phyloP scores from a whole-genome alignment of 53 echinoderm and acorn worm species.

The Astropecten irregularis region DNA sequence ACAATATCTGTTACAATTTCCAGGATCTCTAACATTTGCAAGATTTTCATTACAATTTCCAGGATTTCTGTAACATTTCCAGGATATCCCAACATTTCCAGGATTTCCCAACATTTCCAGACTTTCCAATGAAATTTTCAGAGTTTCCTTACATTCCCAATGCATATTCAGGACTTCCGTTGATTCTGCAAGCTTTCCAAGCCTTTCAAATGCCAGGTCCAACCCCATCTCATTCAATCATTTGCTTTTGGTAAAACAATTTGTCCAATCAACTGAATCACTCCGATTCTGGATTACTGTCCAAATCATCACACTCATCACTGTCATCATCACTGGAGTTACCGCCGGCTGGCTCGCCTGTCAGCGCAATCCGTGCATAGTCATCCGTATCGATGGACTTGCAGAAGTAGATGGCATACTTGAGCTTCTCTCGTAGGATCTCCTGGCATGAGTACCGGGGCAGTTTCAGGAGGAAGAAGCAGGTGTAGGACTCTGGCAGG shows the following conservation, averaged over 20 bases:
- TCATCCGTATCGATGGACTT: conserved; percentile 99
- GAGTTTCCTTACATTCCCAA: too few species aligned
- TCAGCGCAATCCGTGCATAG: conserved; percentile 95
- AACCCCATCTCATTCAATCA: too few species aligned
- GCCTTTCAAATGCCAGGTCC: too few species aligned
- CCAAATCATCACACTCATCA: conserved; percentile 56
- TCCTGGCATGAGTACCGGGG: conserved; percentile 95
- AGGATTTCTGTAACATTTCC: too few species aligned
- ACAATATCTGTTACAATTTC: too few species aligned
- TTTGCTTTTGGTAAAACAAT: neutral
- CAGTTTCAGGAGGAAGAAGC: conserved; percentile 96
- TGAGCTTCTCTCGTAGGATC: conserved; percentile 92
- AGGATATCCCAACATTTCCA: too few species aligned
- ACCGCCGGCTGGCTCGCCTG: conserved; percentile 91
- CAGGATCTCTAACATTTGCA: too few species aligned
- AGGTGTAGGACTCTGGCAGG: conserved; percentile 98
- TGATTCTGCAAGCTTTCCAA: too few species aligned
- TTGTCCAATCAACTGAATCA: neutral
- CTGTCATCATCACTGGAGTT: conserved; percentile 90
- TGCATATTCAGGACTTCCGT: too few species aligned
- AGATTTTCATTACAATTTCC: too few species aligned
- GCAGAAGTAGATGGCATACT: conserved; percentile 99
- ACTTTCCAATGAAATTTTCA: too few species aligned
- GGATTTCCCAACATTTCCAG: too few species aligned
- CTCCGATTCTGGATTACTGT: conserved; percentile 1